phyloP scores from a whole-genome alignment of 2,113 vertebrate species.

The Dromiciops gliroides region DNA sequence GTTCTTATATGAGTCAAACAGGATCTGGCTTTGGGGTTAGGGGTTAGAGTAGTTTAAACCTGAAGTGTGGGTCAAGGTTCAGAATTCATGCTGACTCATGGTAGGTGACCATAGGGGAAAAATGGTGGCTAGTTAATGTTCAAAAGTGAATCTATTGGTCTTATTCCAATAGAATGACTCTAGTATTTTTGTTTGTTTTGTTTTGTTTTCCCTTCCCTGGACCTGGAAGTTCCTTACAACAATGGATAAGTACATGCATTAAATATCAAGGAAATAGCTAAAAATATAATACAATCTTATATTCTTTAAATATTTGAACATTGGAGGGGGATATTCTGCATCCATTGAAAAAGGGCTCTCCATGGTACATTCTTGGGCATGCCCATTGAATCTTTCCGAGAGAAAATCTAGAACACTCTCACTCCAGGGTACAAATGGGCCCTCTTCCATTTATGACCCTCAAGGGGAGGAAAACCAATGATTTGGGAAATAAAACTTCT shows the following conservation, averaged over 20 bases:
- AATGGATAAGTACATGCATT: constrained; percentile 56
- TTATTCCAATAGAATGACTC: not conserved
- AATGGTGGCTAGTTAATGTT: not conserved
- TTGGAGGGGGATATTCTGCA: not conserved
- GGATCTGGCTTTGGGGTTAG: not conserved
- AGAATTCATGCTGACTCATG: not conserved
- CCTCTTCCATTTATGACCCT: not conserved
- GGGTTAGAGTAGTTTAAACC: not conserved
- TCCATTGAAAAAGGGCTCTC: not conserved
- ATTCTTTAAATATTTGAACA: constrained; percentile 8
- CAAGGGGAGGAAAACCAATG: not conserved
- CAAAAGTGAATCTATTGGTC: not conserved
- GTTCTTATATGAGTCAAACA: not conserved
- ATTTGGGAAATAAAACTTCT: constrained; percentile 29
- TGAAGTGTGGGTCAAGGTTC: not conserved
- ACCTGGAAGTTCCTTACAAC: not conserved
- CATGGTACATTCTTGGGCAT: not conserved
- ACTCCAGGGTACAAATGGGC: not conserved
- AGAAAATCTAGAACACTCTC: not conserved
- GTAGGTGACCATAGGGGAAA: not conserved
- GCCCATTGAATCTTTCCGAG: not conserved
- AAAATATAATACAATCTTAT: constrained; percentile 20
- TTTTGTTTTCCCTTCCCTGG: not conserved
- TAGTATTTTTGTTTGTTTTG: not conserved
- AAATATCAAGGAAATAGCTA: constrained; percentile 14